Conservation (phyloP, 2,797 vertebrate species). For the Amblyraja radiata region DNA sequence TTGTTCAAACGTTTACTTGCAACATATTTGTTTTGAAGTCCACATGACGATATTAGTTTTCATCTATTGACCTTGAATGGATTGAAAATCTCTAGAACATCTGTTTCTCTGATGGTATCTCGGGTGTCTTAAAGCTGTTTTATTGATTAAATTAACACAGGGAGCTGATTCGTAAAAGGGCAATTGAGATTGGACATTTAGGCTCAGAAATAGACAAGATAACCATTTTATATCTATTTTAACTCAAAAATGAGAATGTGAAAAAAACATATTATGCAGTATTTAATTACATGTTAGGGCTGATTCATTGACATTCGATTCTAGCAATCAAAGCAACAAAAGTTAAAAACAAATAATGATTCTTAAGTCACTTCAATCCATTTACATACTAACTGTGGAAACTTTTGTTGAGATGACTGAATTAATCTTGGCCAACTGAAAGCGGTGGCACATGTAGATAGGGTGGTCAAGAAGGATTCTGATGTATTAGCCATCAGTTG, state of each 20-base stretch:
- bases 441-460: no score
- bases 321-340: not conserved
- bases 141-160: slow-evolving; percentile 11
- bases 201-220: not conserved
- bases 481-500: no score
- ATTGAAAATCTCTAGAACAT: not conserved
- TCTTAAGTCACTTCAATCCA: not conserved
- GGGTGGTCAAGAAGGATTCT: no score
- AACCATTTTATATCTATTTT: not conserved
- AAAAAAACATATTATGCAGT: not conserved
- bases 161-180: not conserved
- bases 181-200: not conserved
- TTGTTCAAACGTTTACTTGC: not conserved
- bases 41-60: not conserved
- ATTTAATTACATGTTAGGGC: not conserved
- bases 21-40: not conserved
- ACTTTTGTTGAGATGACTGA: not conserved
- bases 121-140: not conserved
- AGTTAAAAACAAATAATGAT: not conserved
- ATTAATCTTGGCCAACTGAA: not conserved
- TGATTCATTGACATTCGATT: not conserved
- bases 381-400: not conserved
- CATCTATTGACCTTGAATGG: not conserved
- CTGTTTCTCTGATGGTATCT: not conserved
- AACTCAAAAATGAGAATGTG: not conserved